These are phyloP conservation scores for Sciurus niger DNA, from an alignment of 2,113 vertebrate species.

Conservation along the genomic window DNA sequence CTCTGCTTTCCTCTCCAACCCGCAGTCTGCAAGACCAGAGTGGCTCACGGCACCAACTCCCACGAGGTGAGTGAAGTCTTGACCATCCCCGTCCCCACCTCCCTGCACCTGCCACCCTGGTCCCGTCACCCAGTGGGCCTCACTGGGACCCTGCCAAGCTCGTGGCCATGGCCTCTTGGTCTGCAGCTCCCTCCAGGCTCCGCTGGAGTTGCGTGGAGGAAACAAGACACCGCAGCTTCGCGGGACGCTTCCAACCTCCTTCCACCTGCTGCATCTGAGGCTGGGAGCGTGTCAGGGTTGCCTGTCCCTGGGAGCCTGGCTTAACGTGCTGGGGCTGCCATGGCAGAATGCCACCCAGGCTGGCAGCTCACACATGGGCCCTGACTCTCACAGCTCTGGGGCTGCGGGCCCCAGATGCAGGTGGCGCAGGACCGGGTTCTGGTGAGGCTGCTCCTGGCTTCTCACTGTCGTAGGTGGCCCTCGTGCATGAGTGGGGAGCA, in stretches of 20 bases:
- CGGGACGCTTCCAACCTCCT: too few relatives aligned
- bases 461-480: background rate
- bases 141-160: background rate
- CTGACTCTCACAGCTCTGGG: background rate
- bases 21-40: conserved; percentile 99
- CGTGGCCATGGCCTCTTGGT: background rate
- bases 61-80: conserved; percentile 94
- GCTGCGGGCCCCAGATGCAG: background rate
- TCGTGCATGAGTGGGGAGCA: background rate
- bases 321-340: too few relatives aligned
- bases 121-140: fast-evolving
- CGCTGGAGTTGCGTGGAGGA: background rate
- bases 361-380: background rate
- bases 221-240: too few relatives aligned
- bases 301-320: background rate
- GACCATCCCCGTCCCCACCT: fast-evolving
- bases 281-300: background rate
- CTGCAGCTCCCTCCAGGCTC: too few relatives aligned
- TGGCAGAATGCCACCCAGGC: too few relatives aligned
- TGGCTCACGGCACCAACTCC: conserved; percentile 99
- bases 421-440: background rate
- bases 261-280: background rate
- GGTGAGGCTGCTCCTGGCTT: background rate
- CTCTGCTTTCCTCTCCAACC: conserved; percentile 77
- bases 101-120: fast-evolving